Base-by-base conservation (phyloP, 1,140 invertebrate species). In the Eurosta solidaginis region DNA sequence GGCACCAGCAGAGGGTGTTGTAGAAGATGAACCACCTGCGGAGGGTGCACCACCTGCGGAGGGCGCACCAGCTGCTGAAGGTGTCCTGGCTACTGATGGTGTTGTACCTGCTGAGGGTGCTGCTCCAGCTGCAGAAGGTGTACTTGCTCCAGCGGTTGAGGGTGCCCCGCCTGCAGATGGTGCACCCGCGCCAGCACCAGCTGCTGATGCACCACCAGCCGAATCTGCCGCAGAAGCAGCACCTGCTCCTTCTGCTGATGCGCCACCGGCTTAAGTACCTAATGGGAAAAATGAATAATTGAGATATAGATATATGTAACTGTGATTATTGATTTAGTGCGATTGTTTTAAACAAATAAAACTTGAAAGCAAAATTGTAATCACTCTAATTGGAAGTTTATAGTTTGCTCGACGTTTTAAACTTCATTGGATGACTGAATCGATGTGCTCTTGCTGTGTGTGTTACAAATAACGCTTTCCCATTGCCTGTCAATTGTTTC, bases 71-170 rank as follows among this genome's bases (percentile, higher is more conserved):
- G 74, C 86, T 85, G 82, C 86, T 45, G 83, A 79, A 22, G 87
- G 85, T 77, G 87, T 87, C 74, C 81, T 83, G 79, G 14, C 79
- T 52, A 76, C 36, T 1, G 80, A 54, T 17, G 76, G 59, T n/a
- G 79, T 85, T 44, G 83, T 85, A 10, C 85, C 89, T 6, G 87
- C 85, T n/a, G 84, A 84, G 29, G 87, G 81, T 33, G 86, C 86
- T 22, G 85, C 87, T 12, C 78, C 84, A 74, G 79, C 79, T 10
- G 83, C 80, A 6, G 88, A 83, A 29, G 85, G 81, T 5, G 82
- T 82, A n/a, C 74, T 85, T 12, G 81, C 83, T 17, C 77, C 82
- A 9, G 3, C 45, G 17, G 78, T 83, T 7, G 80, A 79, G 3
- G 80, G 68, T 36, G 68, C 74, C n/a, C 25, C 82, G 20, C 49